Evolutionary conservation across 35 echinoderm and acorn worm genomes (phyloP), one percentile per base, ranked within the genome.

Genomic region (Apostichopus parvimensis): DNA sequence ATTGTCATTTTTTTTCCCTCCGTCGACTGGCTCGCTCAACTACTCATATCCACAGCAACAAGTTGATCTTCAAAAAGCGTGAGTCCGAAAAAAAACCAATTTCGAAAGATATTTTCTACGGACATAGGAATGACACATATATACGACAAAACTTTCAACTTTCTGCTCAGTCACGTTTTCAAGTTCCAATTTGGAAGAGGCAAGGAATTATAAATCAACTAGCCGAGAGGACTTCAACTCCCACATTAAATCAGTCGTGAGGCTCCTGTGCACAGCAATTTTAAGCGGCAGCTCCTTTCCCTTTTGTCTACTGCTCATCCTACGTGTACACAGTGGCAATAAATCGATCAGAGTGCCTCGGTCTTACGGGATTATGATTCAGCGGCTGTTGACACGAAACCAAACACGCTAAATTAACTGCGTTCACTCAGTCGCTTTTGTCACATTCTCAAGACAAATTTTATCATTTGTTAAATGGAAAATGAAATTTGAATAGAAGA

Each of bases 331-430:
- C 81, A 56, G 56, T 54, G 15, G 81, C 24, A 58, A 84, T 84
- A 84, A 58, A 59, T 84, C 54, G 54, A 84, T 84, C 13, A 59
- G 58, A 57, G 54, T 84, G 21, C 56, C 18, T 56, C 57, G 58
- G 81, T 84, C 81, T 58, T 84, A 84, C 81, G 81, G 81, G 81
- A 84, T 84, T 84, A 84, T 84, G 54, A 84, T 84, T 84, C 54
- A 84, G 17, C 18, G 55, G 81, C 55, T 54, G 52, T 58, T 84
- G 81, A 84, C 81, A 84, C 24, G 55, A 24, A n/a, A 54, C 81
- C 54, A 84, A 84, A 84, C 81, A 84, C 18, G 57, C 17, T 59
- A 56, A 84, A 84, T 84, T 59, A 58, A 59, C 81, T 84, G 15
- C 18, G 4, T 84, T 25, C 55, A 8, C 58, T 61, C 8, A 1